phyloP scores from a whole-genome alignment of 2,797 vertebrate genomes.

The Bucorvus abyssinicus region DNA sequence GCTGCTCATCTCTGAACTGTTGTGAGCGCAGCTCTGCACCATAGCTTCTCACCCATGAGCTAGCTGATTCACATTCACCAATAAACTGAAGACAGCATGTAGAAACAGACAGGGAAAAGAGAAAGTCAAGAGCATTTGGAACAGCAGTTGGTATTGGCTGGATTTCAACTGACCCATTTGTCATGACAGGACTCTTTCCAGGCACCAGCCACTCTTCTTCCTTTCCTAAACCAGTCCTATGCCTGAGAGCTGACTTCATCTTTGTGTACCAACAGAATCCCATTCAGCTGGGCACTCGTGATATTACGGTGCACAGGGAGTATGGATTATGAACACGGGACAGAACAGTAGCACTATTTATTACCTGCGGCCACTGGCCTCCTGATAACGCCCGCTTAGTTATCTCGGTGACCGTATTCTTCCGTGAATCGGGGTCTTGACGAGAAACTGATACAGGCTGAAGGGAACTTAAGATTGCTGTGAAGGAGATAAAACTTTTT shows the following conservation, averaged over 20 bases:
- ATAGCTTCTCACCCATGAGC: background rate
- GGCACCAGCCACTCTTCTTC: background rate
- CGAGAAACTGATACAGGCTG: slow-evolving; percentile 94
- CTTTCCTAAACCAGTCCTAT: background rate
- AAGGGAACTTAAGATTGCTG: slow-evolving; percentile 87
- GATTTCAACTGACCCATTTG: background rate
- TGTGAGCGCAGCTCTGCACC: background rate
- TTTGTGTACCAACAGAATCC: background rate
- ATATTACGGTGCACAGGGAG: background rate
- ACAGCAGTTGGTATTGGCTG: background rate
- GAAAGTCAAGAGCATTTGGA: background rate
- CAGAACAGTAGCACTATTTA: background rate
- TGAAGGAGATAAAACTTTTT: background rate
- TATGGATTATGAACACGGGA: background rate
- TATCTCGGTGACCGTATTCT: slow-evolving; percentile 91
- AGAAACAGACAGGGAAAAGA: background rate
- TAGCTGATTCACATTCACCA: background rate
- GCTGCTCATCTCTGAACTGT: background rate
- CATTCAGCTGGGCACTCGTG: background rate
- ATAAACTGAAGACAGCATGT: background rate
- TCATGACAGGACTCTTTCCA: background rate
- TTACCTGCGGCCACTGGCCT: slow-evolving; percentile 94
- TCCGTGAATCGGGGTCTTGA: slow-evolving; percentile 90
- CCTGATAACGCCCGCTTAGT: slow-evolving; percentile 83
- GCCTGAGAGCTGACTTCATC: background rate